Evolutionary conservation across 2,113 vertebrate genomes (phyloP).

Genomic region (Pomatostomus ruficeps): DNA sequence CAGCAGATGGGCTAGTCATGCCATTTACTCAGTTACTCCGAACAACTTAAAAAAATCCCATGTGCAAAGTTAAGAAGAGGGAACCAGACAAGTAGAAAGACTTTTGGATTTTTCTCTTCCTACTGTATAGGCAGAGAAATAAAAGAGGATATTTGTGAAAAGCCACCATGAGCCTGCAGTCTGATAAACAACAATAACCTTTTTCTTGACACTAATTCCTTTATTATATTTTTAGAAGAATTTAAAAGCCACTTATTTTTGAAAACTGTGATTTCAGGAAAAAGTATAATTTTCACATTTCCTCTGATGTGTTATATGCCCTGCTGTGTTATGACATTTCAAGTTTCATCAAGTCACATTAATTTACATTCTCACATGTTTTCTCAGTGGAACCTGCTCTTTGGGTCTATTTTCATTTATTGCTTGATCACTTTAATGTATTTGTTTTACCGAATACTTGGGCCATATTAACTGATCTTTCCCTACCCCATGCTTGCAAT

Average conservation of each 20-base stretch:
- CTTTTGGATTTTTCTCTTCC: background rate
- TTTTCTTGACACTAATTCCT: constrained; percentile 56
- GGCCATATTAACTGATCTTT: constrained; percentile 21
- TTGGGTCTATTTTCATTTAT: constrained; percentile 45
- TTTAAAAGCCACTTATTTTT: constrained; percentile 55
- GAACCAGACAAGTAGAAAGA: background rate
- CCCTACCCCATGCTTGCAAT: constrained; percentile 27
- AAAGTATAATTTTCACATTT: constrained; percentile 71
- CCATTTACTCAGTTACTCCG: background rate
- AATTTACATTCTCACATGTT: constrained; percentile 29
- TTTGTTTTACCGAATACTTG: constrained; percentile 10
- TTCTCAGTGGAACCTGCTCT: constrained; percentile 55
- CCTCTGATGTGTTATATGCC: constrained; percentile 55
- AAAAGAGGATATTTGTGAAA: constrained; percentile 16
- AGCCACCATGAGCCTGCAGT: background rate
- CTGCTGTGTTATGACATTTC: constrained; percentile 68
- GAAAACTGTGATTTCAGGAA: constrained; percentile 23
- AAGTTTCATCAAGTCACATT: constrained; percentile 35
- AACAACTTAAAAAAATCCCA: background rate
- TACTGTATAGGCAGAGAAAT: background rate
- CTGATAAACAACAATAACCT: constrained; percentile 62
- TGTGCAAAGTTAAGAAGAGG: background rate
- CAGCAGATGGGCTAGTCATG: background rate
- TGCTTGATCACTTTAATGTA: constrained; percentile 24
- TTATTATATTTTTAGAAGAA: constrained; percentile 60